These are phyloP conservation scores for Toxotes jaculatrix DNA, from an alignment of 2,113 vertebrate species.

Conservation along the genomic window DNA sequence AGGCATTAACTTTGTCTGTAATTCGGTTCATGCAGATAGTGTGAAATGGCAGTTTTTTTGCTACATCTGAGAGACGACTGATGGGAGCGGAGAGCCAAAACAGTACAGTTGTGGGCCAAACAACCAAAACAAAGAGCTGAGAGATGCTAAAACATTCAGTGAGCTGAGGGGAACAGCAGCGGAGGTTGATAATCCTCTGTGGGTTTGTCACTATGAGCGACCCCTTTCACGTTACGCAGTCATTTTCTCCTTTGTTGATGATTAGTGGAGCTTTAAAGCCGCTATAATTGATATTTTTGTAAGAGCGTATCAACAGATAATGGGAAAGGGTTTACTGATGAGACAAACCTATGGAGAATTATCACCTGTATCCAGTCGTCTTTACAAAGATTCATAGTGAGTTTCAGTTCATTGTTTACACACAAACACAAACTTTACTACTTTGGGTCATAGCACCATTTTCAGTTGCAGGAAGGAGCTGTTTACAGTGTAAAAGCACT, in stretches of 20 bases:
- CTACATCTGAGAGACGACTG: not conserved
- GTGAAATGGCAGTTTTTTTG: too few relatives aligned
- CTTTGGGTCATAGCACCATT: not conserved
- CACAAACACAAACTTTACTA: too few relatives aligned
- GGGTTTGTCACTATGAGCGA: not conserved
- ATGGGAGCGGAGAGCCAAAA: not conserved
- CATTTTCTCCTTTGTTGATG: not conserved
- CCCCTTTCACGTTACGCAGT: not conserved
- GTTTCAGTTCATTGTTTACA: not conserved
- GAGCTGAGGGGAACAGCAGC: not conserved
- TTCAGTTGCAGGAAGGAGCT: not conserved
- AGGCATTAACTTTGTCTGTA: not conserved
- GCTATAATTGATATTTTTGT: not conserved
- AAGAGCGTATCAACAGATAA: not conserved
- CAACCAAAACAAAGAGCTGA: not conserved
- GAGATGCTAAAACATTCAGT: not conserved
- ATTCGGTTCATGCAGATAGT: not conserved
- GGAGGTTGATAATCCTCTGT: not conserved
- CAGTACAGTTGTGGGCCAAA: not conserved
- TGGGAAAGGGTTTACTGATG: not conserved
- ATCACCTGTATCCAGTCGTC: not conserved
- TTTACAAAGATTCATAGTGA: not conserved
- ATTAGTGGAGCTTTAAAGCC: not conserved
- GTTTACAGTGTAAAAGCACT: not conserved
- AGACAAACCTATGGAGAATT: not conserved